Percentiles rank a stretch among this genome's conserved stretches.
Conservation (phyloP, 2,113 vertebrate species). For the Ailurus styani region DNA sequence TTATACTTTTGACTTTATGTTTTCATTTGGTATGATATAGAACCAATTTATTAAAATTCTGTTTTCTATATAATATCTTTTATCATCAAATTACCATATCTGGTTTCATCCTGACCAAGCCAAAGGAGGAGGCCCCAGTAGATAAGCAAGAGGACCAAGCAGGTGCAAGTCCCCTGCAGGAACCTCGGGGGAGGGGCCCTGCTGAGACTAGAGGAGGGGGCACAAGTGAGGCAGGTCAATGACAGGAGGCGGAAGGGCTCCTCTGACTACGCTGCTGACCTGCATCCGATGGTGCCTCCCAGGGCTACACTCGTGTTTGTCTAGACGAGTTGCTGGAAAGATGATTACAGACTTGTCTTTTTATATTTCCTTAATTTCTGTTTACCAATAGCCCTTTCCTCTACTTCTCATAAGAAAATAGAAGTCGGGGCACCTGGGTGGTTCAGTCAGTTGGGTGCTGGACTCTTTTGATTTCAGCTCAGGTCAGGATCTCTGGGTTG, state of each 20-base stretch:
- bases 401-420: background rate
- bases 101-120: background rate
- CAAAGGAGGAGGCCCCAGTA: background rate
- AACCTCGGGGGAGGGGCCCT: rapidly evolving
- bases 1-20: background rate
- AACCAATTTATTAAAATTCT: background rate
- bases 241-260: rapidly evolving
- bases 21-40: background rate
- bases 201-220: background rate
- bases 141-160: rapidly evolving
- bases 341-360: background rate
- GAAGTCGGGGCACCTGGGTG: background rate
- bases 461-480: background rate
- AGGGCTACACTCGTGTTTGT: no score
- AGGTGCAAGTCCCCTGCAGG: background rate
- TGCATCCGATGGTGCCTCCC: background rate
- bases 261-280: background rate
- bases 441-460: background rate
- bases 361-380: background rate
- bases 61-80: background rate
- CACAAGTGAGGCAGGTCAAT: rapidly evolving
- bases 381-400: background rate
- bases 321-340: background rate
- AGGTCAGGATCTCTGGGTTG: background rate
- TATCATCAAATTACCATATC: background rate